These are phyloP conservation scores for Zoanthus sociatus DNA, from an alignment of 92 coral and sea anemone species.

Conservation along the genomic window DNA sequence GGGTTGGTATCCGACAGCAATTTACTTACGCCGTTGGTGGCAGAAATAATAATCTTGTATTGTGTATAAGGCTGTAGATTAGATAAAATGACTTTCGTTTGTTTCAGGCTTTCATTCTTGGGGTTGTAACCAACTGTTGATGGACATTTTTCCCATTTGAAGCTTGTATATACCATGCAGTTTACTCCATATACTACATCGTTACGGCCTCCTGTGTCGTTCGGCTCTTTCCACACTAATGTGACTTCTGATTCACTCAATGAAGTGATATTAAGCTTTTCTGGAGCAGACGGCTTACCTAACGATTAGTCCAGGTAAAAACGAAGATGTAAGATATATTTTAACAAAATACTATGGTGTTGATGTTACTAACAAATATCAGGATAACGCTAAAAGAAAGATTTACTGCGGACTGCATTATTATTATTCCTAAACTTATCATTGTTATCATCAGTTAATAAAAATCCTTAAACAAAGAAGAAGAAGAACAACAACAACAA, in stretches of 20 bases:
- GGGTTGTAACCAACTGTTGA: constrained; percentile 6
- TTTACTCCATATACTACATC: background rate
- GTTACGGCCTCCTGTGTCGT: constrained; percentile 23
- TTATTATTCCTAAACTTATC: no score
- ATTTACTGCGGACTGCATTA: no score
- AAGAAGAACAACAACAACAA: no score
- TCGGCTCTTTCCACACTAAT: constrained; percentile 13
- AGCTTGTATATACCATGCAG: background rate
- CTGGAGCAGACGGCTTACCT: constrained; percentile 40
- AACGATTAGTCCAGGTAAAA: background rate
- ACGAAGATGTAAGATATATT: background rate
- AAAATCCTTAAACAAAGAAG: no score
- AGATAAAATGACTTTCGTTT: background rate
- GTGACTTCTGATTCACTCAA: background rate
- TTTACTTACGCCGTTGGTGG: constrained; percentile 9
- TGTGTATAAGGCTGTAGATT: background rate
- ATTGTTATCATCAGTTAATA: no score
- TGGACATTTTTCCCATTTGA: background rate
- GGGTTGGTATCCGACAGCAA: no score
- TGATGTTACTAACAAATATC: background rate
- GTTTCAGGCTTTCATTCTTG: background rate
- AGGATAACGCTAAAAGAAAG: no score
- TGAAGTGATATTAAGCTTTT: background rate
- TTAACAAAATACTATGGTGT: background rate
- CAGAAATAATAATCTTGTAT: background rate